These are phyloP conservation scores for Neoitamus cyanurus DNA, from an alignment of 2,888 invertebrate species.

Conservation along the genomic window DNA sequence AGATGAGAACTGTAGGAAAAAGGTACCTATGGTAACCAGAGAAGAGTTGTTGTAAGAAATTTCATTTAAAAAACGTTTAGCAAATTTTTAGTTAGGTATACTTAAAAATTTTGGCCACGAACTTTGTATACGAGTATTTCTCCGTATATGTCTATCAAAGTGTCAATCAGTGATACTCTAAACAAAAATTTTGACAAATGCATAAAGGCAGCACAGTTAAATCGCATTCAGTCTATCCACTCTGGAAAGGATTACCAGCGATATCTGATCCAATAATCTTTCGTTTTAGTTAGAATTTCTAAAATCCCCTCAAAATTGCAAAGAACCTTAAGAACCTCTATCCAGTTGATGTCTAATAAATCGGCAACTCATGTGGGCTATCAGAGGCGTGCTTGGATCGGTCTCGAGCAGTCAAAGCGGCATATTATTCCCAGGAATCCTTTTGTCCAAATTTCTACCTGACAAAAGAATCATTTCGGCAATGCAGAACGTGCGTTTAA, in stretches of 20 bases:
- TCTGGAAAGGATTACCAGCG: not conserved
- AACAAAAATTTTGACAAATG: not conserved
- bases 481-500: not conserved
- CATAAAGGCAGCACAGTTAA: not conserved
- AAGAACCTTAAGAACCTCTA: not conserved
- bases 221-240: not conserved
- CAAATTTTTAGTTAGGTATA: no score
- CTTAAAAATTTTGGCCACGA: no score
- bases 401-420: not conserved
- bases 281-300: not conserved
- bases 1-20: no score
- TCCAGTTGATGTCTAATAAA: not conserved
- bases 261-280: not conserved
- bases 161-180: not conserved
- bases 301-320: not conserved
- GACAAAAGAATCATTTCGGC: conserved; percentile 10
- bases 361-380: conserved; percentile 14
- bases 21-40: no score
- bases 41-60: no score
- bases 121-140: not conserved
- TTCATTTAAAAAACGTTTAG: no score
- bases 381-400: not conserved
- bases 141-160: no score
- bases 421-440: conserved; percentile 9
- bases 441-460: conserved; percentile 3